Base-by-base conservation (phyloP, 37 sponge, comb jelly and placozoan species). In the Dysidea cf. avara region DNA sequence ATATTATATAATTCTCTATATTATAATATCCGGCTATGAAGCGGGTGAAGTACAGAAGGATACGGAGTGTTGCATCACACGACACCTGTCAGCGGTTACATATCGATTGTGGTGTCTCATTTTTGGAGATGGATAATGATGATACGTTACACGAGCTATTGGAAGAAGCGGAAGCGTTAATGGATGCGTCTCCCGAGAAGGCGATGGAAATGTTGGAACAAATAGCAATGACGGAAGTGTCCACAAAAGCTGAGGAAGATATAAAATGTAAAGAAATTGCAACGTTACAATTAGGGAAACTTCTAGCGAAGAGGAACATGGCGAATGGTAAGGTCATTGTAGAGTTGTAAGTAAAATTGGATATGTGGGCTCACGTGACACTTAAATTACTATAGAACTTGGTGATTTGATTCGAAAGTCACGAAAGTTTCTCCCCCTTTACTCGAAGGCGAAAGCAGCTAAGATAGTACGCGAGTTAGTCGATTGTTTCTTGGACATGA, bases 391-490 rank as follows among this genome's bases (percentile, higher is more conserved):
- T 39, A 48, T 55, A 96, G 97, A 92, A 40, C 79, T 96, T 17
- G 83, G 86, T n/a, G 73, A 51, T 18, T 67, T 96, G 52, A 83
- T 96, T 55, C 69, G 72, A 50, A 55, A 57, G 3, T 78, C 83
- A 11, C 57, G 90, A 18, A 74, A 55, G 1, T 81, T 84, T 59
- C 72, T 97, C 1, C 60, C 73, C 29, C 37, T 80, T 18, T 88
- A 92, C 76, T 86, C 95, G 56, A 97, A 97, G 75, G 96, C 96
- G 2, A 97, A 97, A 57, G 92, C 99, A 1, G 96, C 95, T 53
- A 97, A 94, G 70, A 61, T 97, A 25, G 88, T 97, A 17, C 53
- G 90, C 32, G 95, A 94, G 35, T 66, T 94, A 37, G 92, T 97
- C 36, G 96, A 94, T 55, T 66, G 38, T 18, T 97, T 92, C 66